Percentiles rank a stretch among this genome's conserved stretches.
Conservation (phyloP, 2,113 vertebrate genomes). For the Rhinolophus ferrumequinum region DNA sequence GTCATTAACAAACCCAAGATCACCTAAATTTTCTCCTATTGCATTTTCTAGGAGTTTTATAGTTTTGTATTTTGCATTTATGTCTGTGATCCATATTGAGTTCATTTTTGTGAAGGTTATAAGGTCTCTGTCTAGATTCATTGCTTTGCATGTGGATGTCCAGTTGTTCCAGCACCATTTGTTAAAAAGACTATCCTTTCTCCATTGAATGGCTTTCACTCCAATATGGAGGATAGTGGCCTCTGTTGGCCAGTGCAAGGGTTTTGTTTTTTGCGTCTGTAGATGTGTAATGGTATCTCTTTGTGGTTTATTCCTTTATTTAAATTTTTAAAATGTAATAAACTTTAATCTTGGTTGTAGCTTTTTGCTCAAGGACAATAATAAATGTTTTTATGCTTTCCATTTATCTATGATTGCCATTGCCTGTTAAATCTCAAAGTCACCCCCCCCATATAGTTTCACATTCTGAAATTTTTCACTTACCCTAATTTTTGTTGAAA, state of each 20-base stretch:
- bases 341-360: background rate
- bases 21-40: background rate
- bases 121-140: background rate
- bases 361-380: background rate
- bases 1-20: background rate
- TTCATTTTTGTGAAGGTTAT: background rate
- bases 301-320: background rate
- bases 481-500: conserved; percentile 48
- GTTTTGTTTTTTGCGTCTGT: background rate
- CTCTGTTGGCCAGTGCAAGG: background rate
- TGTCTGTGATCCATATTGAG: background rate
- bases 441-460: background rate
- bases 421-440: background rate
- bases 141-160: background rate
- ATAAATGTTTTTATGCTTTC: conserved; percentile 14
- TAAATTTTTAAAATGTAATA: conserved; percentile 26
- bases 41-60: background rate
- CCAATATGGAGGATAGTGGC: background rate
- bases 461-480: conserved; percentile 13
- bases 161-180: background rate
- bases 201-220: background rate
- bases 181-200: background rate
- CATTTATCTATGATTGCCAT: background rate
- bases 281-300: background rate
- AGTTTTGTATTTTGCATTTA: background rate